These are phyloP conservation scores for Xiphorhynchus erythropygius DNA, from an alignment of 2,797 vertebrate species.

Conservation along the genomic window DNA sequence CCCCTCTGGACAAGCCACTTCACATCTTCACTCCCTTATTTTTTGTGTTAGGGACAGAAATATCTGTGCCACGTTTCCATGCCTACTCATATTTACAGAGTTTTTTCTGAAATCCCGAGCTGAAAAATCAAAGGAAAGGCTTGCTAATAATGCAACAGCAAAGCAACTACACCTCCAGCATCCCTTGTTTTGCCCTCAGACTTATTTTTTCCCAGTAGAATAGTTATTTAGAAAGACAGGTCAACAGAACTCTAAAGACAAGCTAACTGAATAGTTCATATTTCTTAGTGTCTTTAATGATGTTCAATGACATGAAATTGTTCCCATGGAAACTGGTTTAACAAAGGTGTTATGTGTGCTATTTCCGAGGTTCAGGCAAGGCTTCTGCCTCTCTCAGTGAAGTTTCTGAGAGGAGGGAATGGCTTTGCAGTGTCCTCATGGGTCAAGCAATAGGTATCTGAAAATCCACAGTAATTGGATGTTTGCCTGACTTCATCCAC, in stretches of 20 bases:
- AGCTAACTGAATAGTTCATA: background rate
- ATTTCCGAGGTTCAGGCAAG: background rate
- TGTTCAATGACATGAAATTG: constrained; percentile 28
- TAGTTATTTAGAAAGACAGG: background rate
- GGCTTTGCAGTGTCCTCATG: background rate
- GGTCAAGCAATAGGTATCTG: background rate
- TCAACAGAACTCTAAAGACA: background rate
- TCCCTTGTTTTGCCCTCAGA: background rate
- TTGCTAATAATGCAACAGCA: background rate
- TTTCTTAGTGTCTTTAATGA: constrained; percentile 22
- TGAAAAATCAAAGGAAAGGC: background rate
- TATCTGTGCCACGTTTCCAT: constrained; percentile 56
- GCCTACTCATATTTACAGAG: constrained; percentile 53
- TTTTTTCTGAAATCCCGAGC: constrained; percentile 8
- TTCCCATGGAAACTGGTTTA: constrained; percentile 61
- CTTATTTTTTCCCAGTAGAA: background rate
- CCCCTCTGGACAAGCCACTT: constrained; percentile 4
- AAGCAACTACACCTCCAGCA: background rate
- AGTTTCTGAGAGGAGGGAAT: background rate
- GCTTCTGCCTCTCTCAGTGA: background rate
- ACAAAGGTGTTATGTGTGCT: constrained; percentile 35
- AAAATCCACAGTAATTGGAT: background rate
- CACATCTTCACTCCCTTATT: constrained; percentile 24
- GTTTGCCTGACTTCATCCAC: background rate
- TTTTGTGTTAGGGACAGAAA: constrained; percentile 52